Percentiles rank a stretch among this genome's conserved stretches.
phyloP scores from a whole-genome alignment of 2,113 vertebrate genomes.

The Isurus oxyrinchus region DNA sequence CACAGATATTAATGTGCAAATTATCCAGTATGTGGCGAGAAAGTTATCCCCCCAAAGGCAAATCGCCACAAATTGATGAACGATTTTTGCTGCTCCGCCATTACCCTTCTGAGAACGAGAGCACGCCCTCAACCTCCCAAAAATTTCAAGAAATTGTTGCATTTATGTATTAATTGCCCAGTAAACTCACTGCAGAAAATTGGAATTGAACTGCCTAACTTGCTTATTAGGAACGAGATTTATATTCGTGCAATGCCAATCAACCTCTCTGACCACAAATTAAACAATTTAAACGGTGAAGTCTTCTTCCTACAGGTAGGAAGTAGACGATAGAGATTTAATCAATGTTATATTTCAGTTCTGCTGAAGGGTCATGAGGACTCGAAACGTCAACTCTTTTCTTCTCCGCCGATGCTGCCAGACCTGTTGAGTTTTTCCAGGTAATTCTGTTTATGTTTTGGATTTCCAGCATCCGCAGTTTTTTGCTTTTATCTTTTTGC shows the following conservation, averaged over 20 bases:
- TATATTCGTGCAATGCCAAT: not conserved
- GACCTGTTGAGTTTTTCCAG: too few species aligned
- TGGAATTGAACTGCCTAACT: not conserved
- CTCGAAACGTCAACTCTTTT: too few species aligned
- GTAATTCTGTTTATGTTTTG: too few species aligned
- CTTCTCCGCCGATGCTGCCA: too few species aligned
- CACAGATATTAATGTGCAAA: not conserved
- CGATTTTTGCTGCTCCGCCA: not conserved
- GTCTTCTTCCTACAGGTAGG: not conserved
- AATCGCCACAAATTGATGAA: not conserved
- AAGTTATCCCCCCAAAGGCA: not conserved
- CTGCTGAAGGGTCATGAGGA: too few species aligned
- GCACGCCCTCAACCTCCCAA: not conserved
- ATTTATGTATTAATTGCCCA: not conserved
- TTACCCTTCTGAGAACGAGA: not conserved
- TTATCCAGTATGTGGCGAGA: not conserved
- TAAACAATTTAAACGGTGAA: not conserved
- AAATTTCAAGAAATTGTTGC: not conserved
- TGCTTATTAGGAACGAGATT: not conserved
- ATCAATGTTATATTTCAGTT: not conserved
- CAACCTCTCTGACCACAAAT: not conserved
- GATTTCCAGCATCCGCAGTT: too few species aligned
- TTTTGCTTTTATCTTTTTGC: too few species aligned
- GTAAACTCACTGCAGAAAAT: not conserved
- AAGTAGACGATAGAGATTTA: not conserved